phyloP scores from a whole-genome alignment of 1,140 invertebrate genomes.

The Littorina saxatilis region DNA sequence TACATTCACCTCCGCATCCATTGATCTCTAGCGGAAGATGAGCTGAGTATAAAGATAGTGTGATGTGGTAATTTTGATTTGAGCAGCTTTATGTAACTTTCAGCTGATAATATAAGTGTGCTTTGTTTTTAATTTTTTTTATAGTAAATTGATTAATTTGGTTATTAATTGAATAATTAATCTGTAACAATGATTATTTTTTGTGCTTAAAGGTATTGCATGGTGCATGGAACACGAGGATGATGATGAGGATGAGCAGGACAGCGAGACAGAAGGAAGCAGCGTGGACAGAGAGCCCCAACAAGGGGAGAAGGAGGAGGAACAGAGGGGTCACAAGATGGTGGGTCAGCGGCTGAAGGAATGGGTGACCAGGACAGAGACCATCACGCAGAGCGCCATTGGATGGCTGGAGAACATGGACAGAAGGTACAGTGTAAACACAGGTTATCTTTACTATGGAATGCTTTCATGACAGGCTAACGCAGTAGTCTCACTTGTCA shows the following conservation, averaged over 20 bases:
- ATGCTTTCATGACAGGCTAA: too few relatives aligned
- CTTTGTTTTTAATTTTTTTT: background rate
- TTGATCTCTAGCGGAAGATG: too few relatives aligned
- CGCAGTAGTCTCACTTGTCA: too few relatives aligned
- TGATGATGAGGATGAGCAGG: background rate
- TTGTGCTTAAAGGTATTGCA: background rate
- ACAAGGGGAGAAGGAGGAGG: slow-evolving; percentile 4
- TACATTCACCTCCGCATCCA: too few relatives aligned
- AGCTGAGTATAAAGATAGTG: too few relatives aligned
- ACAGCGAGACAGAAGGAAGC: background rate
- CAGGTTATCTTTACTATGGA: too few relatives aligned
- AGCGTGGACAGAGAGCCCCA: background rate
- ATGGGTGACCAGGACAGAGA: background rate
- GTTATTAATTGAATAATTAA: background rate
- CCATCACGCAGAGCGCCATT: background rate
- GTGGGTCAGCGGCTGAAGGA: background rate
- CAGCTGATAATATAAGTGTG: too few relatives aligned
- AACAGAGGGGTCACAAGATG: background rate
- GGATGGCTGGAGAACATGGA: background rate
- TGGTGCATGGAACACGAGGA: slow-evolving; percentile 25
- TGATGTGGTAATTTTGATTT: too few relatives aligned
- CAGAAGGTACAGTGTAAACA: too few relatives aligned
- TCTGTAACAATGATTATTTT: too few relatives aligned
- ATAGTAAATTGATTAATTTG: background rate
- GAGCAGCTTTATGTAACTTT: background rate